Evolutionary conservation across 2,888 invertebrate genomes (phyloP).

Genomic region (Megastigmus dorsalis): DNA sequence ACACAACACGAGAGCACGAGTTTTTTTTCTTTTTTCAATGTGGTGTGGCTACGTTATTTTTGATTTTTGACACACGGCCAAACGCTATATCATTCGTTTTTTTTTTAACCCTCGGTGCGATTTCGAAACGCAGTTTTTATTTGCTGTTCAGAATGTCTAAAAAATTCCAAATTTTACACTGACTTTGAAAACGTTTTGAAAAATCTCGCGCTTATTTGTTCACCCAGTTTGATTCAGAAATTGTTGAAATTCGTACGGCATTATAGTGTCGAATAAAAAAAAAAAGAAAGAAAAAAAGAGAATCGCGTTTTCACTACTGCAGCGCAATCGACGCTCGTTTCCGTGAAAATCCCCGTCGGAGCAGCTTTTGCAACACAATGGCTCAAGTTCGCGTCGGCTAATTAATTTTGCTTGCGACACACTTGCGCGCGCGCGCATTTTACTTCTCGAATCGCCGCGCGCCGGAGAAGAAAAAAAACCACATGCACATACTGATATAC

Average conservation of each 20-base stretch:
- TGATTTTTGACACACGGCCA: conserved; percentile 46
- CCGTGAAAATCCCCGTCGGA: conserved; percentile 7
- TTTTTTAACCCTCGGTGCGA: no score
- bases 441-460: conserved; percentile 40
- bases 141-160: no score
- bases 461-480: conserved; percentile 41
- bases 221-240: no score
- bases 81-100: no score
- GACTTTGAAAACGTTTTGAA: no score
- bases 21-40: conserved; percentile 67
- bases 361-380: conserved; percentile 68
- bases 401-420: conserved; percentile 71
- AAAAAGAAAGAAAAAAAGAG: background rate
- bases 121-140: no score
- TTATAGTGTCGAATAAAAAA: background rate
- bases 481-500: background rate
- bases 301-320: background rate
- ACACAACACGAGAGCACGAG: conserved; percentile 67
- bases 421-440: conserved; percentile 50
- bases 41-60: conserved; percentile 72
- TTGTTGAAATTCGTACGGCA: background rate
- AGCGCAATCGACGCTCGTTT: conserved; percentile 3
- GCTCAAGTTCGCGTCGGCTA: conserved; percentile 63
- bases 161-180: no score
- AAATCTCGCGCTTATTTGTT: no score